Evolutionary conservation across 2,797 vertebrate species (phyloP).

Genomic region (Eulemur albifrons): DNA sequence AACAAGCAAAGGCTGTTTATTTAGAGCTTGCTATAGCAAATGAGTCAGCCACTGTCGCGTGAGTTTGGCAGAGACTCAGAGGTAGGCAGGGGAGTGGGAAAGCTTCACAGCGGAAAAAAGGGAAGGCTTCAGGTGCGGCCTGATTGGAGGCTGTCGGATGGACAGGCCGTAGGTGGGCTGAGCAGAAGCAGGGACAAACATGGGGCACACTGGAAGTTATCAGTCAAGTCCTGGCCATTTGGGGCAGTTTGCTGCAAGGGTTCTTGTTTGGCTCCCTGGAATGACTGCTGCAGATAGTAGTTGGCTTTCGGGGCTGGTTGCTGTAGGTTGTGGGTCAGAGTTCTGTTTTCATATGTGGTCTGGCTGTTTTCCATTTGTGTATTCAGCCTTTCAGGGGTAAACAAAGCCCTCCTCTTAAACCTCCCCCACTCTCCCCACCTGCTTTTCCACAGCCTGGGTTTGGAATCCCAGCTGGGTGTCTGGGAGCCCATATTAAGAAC

Average conservation of each 20-base stretch:
- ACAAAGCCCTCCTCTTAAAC: neutral
- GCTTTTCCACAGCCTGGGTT: neutral
- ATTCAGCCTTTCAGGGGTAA: neutral
- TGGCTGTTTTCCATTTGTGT: neutral
- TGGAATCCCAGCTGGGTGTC: neutral
- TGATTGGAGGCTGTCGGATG: neutral
- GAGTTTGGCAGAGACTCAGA: neutral
- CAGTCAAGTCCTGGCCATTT: neutral
- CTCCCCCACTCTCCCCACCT: fast-evolving
- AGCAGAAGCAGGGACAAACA: neutral
- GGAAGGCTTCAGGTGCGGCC: fast-evolving
- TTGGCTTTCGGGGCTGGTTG: too few species aligned
- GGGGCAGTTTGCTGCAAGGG: fast-evolving
- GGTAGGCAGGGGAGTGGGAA: neutral
- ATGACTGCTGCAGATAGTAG: neutral
- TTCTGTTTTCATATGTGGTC: neutral
- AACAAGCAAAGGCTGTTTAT: neutral
- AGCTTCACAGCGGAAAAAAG: neutral
- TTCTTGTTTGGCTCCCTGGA: neutral
- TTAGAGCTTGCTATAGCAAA: fast-evolving
- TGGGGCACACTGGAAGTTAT: neutral
- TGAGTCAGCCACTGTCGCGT: neutral
- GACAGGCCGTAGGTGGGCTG: too few species aligned
- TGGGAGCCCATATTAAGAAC: neutral
- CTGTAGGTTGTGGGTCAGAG: neutral